A percentile compares a stretch with the other conserved stretches of the same genome.
Conservation (phyloP, 2,797 vertebrate species). For the Pangasius krempfi region DNA sequence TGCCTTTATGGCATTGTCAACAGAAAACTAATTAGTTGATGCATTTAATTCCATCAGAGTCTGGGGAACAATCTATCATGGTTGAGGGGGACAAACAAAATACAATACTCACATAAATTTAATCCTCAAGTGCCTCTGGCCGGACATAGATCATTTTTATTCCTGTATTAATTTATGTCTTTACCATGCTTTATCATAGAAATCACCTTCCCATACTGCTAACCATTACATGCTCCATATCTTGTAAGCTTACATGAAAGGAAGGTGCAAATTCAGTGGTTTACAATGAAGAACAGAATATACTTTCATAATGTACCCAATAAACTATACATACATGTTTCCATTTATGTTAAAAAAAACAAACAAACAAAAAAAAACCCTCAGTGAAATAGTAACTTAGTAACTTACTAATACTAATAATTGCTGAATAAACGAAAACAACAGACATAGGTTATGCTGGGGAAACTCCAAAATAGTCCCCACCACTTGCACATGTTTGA, state of each 20-base stretch:
- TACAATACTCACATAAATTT: constrained; percentile 75
- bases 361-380: too few species aligned
- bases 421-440: too few species aligned
- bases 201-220: constrained; percentile 41
- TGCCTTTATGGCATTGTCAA: constrained; percentile 63
- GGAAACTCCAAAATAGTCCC: neutral
- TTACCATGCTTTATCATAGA: constrained; percentile 59
- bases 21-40: constrained; percentile 79
- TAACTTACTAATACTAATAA: too few species aligned
- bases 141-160: constrained; percentile 65
- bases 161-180: constrained; percentile 67
- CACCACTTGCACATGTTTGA: neutral
- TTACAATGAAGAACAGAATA: constrained; percentile 37
- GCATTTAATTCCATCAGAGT: constrained; percentile 74
- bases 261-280: constrained; percentile 50
- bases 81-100: constrained; percentile 69
- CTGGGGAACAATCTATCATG: constrained; percentile 71
- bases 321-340: constrained; percentile 21
- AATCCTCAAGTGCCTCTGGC: constrained; percentile 65
- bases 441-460: too few species aligned
- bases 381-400: too few species aligned
- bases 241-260: constrained; percentile 18
- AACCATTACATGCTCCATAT: constrained; percentile 43
- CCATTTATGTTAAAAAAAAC: neutral
- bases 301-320: constrained; percentile 5